Base-by-base conservation (phyloP, 1,140 invertebrate genomes). In the Tetranychus urticae region DNA sequence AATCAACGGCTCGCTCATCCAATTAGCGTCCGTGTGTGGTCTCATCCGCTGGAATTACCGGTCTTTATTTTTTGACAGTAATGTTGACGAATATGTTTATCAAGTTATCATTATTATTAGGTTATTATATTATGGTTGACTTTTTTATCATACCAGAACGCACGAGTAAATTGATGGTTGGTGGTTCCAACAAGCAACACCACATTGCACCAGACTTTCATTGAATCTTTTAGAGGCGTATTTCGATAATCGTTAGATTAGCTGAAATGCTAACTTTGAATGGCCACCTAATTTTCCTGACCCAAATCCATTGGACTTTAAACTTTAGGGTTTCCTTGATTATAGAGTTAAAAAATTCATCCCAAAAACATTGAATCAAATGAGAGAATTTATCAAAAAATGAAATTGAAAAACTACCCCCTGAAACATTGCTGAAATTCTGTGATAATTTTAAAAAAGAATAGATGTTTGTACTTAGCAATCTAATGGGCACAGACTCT, bases 251-350 rank as follows among this genome's bases (percentile, higher is more conserved):
- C 46, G 8, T n/a, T 12, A 14, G 2, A 47, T 47, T 6, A 47
- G 46, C 23, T n/a, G 46, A 2, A 47, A 47, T 1, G 37, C 8
- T n/a, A 37, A 36, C 37, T 56, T 62, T 35, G 61, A 59, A 2
- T 66, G 63, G 65, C 65, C 63, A 23, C 63, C 63, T 7, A n/a
- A 56, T 47, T 66, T 63, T 12, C 60, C 63, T n/a, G 63, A 66
- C 46, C n/a, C 67, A n/a, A 67, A 62, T 54, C 54, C 61, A 33
- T 61, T 46, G 1, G 56, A 66, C 56, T 66, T 65, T 34, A 67
- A 65, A 37, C 48, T 67, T 33, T 67, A 52, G 63, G 61, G 63
- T 47, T 59, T 58, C 37, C 12, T 65, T n/a, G 64, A 67, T n/a
- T n/a, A n/a, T n/a, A n/a, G n/a, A n/a, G n/a, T n/a, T n/a, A n/a